Percentiles rank a stretch among this genome's conserved stretches.
Evolutionary conservation across 2,797 vertebrate species (phyloP).

Genomic region (Karalla daura): DNA sequence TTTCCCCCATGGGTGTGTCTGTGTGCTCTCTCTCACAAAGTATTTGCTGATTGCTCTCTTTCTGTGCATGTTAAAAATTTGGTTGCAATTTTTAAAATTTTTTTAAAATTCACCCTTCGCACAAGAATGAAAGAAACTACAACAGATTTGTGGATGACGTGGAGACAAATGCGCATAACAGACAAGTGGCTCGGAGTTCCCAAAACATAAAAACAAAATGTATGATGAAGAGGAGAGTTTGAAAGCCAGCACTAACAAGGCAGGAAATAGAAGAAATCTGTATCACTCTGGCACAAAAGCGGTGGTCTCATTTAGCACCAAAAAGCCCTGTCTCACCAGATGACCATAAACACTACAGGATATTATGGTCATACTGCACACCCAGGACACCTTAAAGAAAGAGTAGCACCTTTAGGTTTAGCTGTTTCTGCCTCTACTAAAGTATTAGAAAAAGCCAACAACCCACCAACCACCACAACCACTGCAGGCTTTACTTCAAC

Average conservation of each 20-base stretch:
- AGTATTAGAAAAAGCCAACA: conserved; percentile 48
- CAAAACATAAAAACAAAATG: conserved; percentile 32
- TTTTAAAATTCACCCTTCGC: conserved; percentile 50
- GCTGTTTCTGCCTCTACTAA: conserved; percentile 67
- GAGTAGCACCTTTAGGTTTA: conserved; percentile 75
- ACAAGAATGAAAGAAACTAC: conserved; percentile 60
- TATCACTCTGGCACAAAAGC: conserved; percentile 65
- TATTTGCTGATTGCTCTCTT: conserved; percentile 57
- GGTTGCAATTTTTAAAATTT: conserved; percentile 58
- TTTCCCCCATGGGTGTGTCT: conserved; percentile 82
- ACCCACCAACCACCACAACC: conserved; percentile 40
- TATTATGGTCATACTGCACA: conserved; percentile 59
- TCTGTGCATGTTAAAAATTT: conserved; percentile 54
- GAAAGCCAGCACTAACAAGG: conserved; percentile 39
- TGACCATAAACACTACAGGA: conserved; percentile 65
- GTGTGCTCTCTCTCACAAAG: conserved; percentile 79
- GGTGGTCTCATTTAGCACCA: conserved; percentile 81
- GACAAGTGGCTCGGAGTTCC: conserved; percentile 11
- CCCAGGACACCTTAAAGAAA: conserved; percentile 77
- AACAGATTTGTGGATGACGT: conserved; percentile 42
- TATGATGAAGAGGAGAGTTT: conserved; percentile 23
- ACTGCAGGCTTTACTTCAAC: conserved; percentile 48
- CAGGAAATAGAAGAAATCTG: conserved; percentile 49
- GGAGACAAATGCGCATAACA: conserved; percentile 27
- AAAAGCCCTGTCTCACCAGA: conserved; percentile 68